Percentiles rank a stretch among this genome's conserved stretches.
These are phyloP conservation scores for Oenanthe melanoleuca DNA, from an alignment of 2,113 vertebrate species.

Conservation along the genomic window DNA sequence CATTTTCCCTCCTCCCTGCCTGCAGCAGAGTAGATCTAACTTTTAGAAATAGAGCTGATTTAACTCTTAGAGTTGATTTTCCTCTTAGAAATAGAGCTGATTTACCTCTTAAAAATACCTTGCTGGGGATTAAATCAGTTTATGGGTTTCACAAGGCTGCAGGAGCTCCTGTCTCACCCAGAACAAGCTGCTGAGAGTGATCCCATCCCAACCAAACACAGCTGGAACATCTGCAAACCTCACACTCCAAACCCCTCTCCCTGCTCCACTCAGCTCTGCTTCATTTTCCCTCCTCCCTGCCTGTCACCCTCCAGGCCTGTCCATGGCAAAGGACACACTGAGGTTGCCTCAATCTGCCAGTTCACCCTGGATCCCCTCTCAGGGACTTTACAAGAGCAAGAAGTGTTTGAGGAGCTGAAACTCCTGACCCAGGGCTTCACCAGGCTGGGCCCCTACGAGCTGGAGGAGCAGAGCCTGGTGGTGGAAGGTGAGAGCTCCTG, in stretches of 20 bases:
- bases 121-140: background rate
- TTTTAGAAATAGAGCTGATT: background rate
- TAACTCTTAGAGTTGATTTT: background rate
- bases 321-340: conserved; percentile 18
- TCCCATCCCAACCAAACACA: background rate
- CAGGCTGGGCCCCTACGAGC: conserved; percentile 58
- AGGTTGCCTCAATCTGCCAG: conserved; percentile 47
- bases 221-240: background rate
- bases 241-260: background rate
- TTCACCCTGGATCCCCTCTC: background rate
- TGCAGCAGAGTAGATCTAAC: background rate
- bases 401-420: conserved; percentile 67
- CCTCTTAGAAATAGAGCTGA: background rate
- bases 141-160: background rate
- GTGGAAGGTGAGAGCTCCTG: conserved; percentile 71
- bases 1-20: too few species aligned
- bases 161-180: background rate
- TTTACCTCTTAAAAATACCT: background rate
- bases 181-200: background rate
- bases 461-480: conserved; percentile 67
- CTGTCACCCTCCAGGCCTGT: conserved; percentile 44
- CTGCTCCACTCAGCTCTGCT: background rate
- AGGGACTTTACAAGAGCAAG: background rate
- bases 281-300: background rate
- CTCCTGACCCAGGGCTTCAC: conserved; percentile 49